Evolutionary conservation across 2,113 vertebrate genomes (phyloP).

Genomic region (Calidris pygmaea): DNA sequence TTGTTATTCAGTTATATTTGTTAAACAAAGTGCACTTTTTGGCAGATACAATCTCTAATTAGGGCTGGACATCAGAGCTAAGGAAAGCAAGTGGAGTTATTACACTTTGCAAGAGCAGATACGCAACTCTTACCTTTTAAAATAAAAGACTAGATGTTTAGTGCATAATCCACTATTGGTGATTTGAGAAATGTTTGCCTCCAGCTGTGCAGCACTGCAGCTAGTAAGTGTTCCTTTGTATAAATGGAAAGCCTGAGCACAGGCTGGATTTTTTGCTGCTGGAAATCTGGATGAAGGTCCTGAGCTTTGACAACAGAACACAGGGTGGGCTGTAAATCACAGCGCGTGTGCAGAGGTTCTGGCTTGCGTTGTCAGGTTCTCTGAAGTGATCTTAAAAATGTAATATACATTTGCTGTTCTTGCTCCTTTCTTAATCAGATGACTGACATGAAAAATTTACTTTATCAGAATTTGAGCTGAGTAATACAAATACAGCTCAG

Average conservation of each 20-base stretch:
- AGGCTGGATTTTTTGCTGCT: conserved; percentile 13
- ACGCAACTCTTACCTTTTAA: neutral
- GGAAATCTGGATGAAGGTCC: neutral
- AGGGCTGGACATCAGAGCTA: neutral
- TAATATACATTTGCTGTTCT: neutral
- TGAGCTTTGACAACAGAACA: neutral
- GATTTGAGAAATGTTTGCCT: neutral
- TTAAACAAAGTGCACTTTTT: neutral
- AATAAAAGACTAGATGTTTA: neutral
- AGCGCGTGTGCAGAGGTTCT: neutral
- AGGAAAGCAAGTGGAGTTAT: neutral
- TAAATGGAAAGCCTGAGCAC: conserved; percentile 1
- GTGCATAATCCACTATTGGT: neutral
- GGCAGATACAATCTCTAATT: neutral
- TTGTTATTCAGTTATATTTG: neutral
- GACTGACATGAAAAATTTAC: neutral
- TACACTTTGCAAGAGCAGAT: neutral
- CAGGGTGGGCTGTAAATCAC: neutral
- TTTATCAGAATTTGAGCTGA: neutral
- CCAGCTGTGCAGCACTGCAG: neutral
- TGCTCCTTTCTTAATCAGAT: neutral
- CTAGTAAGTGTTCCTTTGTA: neutral
- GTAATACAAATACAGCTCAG: neutral
- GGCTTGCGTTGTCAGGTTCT: neutral
- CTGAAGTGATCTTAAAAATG: neutral